These are phyloP conservation scores for Litoditis marina DNA, from an alignment of 2,888 invertebrate species.

Conservation along the genomic window DNA sequence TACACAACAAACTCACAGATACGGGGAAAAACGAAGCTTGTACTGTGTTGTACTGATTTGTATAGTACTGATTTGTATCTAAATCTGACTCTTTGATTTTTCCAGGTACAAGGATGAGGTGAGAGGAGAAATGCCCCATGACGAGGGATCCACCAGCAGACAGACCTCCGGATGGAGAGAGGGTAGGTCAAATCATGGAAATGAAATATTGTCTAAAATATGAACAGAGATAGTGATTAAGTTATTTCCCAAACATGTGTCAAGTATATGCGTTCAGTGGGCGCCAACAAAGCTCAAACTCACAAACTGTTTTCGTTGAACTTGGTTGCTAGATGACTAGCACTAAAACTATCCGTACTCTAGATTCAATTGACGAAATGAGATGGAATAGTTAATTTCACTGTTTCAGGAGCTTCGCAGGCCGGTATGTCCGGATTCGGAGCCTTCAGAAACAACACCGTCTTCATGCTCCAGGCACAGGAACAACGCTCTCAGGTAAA, in stretches of 20 bases:
- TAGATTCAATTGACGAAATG: neutral
- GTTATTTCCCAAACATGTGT: too few species aligned
- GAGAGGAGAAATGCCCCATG: conserved; percentile 62
- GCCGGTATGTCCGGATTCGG: conserved; percentile 62
- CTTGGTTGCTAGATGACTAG: too few species aligned
- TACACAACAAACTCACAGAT: too few species aligned
- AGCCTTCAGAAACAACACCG: conserved; percentile 61
- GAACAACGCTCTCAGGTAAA: conserved; percentile 59
- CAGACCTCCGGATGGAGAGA: conserved; percentile 62
- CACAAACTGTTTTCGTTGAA: too few species aligned
- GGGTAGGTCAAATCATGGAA: conserved; percentile 29
- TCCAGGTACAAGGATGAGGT: conserved; percentile 55
- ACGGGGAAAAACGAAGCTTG: too few species aligned
- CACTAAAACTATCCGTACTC: too few species aligned
- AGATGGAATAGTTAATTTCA: neutral
- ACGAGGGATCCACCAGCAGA: conserved; percentile 57
- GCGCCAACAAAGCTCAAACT: too few species aligned
- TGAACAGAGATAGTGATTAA: too few species aligned
- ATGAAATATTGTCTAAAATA: neutral
- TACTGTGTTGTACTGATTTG: too few species aligned
- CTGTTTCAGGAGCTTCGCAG: conserved; percentile 53
- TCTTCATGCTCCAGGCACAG: conserved; percentile 44
- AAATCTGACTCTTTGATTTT: too few species aligned
- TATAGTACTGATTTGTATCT: too few species aligned
- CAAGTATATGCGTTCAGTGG: too few species aligned